These are phyloP conservation scores for Aporophyla nigra DNA, from an alignment of 2,888 invertebrate species.

Conservation along the genomic window DNA sequence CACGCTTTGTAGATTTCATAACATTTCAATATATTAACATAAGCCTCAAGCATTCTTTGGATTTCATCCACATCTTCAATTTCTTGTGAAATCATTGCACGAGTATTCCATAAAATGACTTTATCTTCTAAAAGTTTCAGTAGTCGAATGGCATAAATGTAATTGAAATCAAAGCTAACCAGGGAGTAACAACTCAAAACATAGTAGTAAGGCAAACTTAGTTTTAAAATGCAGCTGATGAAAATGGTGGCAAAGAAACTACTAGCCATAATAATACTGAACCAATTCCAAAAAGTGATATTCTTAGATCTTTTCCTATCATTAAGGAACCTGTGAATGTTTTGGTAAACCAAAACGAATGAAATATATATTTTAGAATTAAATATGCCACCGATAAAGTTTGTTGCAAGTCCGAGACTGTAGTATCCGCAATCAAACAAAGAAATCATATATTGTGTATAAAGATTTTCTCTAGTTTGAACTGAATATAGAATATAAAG, in stretches of 20 bases:
- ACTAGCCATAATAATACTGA: neutral
- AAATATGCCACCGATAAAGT: conserved; percentile 8
- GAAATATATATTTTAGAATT: neutral
- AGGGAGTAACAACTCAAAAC: conserved; percentile 24
- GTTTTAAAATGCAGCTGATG: neutral
- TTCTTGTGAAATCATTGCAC: neutral
- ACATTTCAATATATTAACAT: conserved; percentile 24
- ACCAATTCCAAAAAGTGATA: conserved; percentile 18
- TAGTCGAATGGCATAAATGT: conserved; percentile 25
- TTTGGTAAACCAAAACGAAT: conserved; percentile 18
- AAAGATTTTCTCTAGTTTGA: fast-evolving
- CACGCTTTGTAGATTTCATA: conserved; percentile 30
- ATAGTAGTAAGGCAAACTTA: conserved; percentile 11
- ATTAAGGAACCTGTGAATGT: conserved; percentile 23
- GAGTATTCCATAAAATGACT: conserved; percentile 17
- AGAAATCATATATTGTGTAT: neutral
- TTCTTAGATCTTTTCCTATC: neutral
- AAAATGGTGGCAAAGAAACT: conserved; percentile 12
- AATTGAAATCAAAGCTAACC: conserved; percentile 27
- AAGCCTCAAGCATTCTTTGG: conserved; percentile 10
- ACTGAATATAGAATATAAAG: neutral
- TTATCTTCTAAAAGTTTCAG: conserved; percentile 32
- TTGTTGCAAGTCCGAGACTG: conserved; percentile 6
- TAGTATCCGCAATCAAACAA: conserved; percentile 23
- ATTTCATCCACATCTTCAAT: neutral